These are phyloP conservation scores for Peromyscus maniculatus DNA, from an alignment of 2,113 vertebrate genomes.

Conservation along the genomic window DNA sequence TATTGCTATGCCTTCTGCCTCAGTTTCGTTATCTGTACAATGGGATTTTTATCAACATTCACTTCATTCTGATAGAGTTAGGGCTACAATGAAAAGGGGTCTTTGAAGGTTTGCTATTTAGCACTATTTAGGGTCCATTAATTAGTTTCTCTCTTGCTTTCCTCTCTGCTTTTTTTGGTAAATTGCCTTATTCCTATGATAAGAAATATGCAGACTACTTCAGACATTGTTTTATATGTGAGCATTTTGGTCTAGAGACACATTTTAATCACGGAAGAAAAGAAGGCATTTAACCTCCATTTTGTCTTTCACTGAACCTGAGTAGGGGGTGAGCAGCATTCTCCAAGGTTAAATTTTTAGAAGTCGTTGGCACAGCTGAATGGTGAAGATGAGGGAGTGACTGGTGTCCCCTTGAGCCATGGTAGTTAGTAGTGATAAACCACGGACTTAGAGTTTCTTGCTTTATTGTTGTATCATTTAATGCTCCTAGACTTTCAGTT, in stretches of 20 bases:
- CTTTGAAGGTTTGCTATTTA: background rate
- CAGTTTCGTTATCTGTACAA: background rate
- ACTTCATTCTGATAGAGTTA: background rate
- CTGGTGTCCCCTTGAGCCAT: background rate
- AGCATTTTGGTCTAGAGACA: conserved; percentile 22
- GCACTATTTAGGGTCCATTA: background rate
- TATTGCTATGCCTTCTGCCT: background rate
- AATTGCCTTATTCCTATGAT: background rate
- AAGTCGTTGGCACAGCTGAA: background rate
- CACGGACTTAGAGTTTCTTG: background rate
- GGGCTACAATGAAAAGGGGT: background rate
- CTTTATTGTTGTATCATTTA: background rate
- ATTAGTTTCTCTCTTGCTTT: conserved; percentile 33
- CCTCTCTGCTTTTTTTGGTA: conserved; percentile 23
- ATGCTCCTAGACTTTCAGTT: conserved; percentile 12
- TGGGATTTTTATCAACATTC: background rate
- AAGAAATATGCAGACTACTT: background rate
- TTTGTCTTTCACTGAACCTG: conserved; percentile 6
- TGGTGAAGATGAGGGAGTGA: background rate
- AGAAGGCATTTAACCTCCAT: background rate
- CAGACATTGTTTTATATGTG: conserved; percentile 1
- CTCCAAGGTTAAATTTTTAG: conserved; percentile 5
- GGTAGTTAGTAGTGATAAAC: background rate
- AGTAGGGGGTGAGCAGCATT: background rate
- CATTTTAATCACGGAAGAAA: conserved; percentile 42